phyloP scores from a whole-genome alignment of 1,140 invertebrate genomes.

The Mamestra configurata region DNA sequence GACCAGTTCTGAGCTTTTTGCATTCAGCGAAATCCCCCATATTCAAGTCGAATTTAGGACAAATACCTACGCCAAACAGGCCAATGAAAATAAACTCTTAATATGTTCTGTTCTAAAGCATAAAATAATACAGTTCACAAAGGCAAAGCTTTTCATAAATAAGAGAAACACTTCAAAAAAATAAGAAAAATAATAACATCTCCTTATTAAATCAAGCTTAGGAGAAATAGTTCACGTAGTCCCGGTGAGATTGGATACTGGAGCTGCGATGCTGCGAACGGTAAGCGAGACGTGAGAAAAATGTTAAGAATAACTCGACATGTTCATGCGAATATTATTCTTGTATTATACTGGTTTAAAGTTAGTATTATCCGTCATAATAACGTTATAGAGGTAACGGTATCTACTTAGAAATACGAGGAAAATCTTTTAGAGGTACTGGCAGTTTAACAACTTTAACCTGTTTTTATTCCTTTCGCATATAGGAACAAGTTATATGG shows the following conservation, averaged over 20 bases:
- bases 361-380: constrained; percentile 5
- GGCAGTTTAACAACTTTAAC: too few species aligned
- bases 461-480: too few species aligned
- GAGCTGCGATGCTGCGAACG: background rate
- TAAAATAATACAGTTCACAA: background rate
- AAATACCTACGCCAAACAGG: too few species aligned
- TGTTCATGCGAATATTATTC: constrained; percentile 8
- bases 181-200: constrained; percentile 15
- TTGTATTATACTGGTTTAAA: background rate
- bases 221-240: constrained; percentile 16
- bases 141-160: background rate
- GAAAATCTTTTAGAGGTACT: background rate
- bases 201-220: constrained; percentile 35
- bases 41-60: too few species aligned
- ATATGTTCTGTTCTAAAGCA: background rate
- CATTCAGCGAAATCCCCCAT: too few species aligned
- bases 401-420: background rate
- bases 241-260: constrained; percentile 18
- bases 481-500: too few species aligned
- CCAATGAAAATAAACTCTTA: background rate
- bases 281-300: constrained; percentile 14
- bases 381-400: background rate
- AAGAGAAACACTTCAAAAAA: background rate
- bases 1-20: too few species aligned
- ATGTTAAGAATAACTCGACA: background rate